A percentile compares a stretch with the other conserved stretches of the same genome.
phyloP scores from a whole-genome alignment of 2,113 vertebrate genomes.

The Lutjanus erythropterus region DNA sequence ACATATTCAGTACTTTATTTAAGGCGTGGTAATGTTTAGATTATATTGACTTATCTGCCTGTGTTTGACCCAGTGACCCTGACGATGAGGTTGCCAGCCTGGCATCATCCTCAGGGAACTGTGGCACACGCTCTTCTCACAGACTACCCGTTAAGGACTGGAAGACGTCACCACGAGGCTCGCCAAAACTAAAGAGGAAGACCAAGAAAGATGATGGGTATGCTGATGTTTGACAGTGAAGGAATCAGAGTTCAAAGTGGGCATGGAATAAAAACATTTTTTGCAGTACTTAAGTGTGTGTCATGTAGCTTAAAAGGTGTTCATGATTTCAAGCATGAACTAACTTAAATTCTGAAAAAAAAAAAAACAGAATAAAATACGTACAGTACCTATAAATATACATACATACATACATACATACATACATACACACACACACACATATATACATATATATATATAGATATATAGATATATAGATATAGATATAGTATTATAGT shows the following conservation, averaged over 20 bases:
- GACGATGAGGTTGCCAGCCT: constrained; percentile 95
- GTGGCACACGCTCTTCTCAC: constrained; percentile 89
- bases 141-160: constrained; percentile 95
- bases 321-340: neutral
- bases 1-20: neutral
- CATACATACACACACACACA: too few species aligned
- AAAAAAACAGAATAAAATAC: too few species aligned
- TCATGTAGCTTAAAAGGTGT: neutral
- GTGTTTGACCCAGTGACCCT: constrained; percentile 87
- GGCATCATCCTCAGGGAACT: constrained; percentile 90
- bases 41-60: neutral
- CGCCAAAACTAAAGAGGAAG: constrained; percentile 94
- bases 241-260: neutral
- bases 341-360: too few species aligned
- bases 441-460: too few species aligned
- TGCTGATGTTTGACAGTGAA: neutral
- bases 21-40: neutral
- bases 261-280: neutral
- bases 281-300: neutral
- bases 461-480: too few species aligned
- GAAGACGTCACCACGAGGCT: constrained; percentile 93
- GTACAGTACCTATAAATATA: too few species aligned
- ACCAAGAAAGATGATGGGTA: constrained; percentile 93
- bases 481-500: neutral
- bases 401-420: too few species aligned